Base-by-base conservation (phyloP, 2,888 invertebrate genomes). In the Drosophila flavopinicola region DNA sequence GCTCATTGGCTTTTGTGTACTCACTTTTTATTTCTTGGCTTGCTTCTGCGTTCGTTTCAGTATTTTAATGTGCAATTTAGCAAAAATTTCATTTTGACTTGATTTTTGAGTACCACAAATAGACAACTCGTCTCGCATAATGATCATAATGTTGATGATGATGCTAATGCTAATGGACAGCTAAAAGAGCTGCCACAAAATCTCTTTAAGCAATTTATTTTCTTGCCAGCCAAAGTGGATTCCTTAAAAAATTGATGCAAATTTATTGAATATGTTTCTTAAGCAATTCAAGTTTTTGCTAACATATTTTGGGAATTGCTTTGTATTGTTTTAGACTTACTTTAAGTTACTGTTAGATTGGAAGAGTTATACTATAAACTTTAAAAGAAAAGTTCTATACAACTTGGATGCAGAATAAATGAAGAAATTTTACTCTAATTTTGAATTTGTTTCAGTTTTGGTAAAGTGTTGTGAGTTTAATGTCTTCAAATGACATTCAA, bases 61-160 rank as follows among this genome's bases (percentile, higher is more conserved):
- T 68, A 44, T 69, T 83, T 84, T 78, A 73, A 80, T 75, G 84
- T 80, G 68, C 78, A 84, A 69, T 73, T 85, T 60, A 61, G 66
- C 66, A 70, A 84, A 79, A 73, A 75, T 54, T 64, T 70, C 54
- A 64, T 56, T 78, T 75, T 48, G 65, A 75, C 70, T 65, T 68
- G 49, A 66, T 70, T 61, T 64, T 63, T 39, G 61, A 58, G 52
- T 52, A 53, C 52, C 66, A 15, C 65, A 42, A 61, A 60, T 59
- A 53, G 53, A 41, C 47, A 27, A 53, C 47, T 48, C 33, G 6
- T 7, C 30, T 20, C 38, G 11, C 13, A 7, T 35, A 37, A 39
- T 44, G 47, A 37, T 41, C 33, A 56, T 41, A 37, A 25, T 32
- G 27, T 30, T 30, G 17, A 49, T 42, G 17, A 39, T 9, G n/a